Conservation (phyloP, 2,888 invertebrate species). For the Zele albiditarsus region DNA sequence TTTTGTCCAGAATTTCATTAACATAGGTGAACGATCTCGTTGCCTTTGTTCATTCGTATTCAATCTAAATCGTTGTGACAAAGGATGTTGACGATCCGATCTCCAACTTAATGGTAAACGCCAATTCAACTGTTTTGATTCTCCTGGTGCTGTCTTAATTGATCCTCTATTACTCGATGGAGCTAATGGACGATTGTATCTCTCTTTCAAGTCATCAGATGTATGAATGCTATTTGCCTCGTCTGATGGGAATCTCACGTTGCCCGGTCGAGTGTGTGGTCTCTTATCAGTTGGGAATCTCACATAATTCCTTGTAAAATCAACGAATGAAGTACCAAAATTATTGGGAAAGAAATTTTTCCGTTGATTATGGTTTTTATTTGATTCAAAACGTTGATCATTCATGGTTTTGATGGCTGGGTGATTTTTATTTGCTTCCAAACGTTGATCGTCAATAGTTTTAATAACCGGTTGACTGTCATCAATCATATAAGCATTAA, state of each 20-base stretch:
- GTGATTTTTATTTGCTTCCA: not conserved
- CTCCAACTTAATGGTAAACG: conserved; percentile 53
- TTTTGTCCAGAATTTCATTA: conserved; percentile 62
- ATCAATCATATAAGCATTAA: conserved; percentile 6
- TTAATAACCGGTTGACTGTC: conserved; percentile 42
- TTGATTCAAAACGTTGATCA: conserved; percentile 23
- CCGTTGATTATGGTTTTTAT: conserved; percentile 10
- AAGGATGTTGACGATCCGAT: conserved; percentile 48
- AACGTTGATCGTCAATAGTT: conserved; percentile 43
- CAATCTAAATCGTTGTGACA: conserved; percentile 23
- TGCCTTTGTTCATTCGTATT: conserved; percentile 49
- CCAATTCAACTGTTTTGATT: conserved; percentile 56
- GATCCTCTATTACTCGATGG: conserved; percentile 20
- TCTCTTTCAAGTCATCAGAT: conserved; percentile 60
- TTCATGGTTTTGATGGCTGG: conserved; percentile 48
- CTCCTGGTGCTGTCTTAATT: not conserved
- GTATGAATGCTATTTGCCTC: conserved; percentile 67
- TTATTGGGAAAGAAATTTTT: conserved; percentile 24
- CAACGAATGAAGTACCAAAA: not conserved
- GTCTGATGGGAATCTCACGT: conserved; percentile 63
- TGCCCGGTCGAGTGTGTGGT: conserved; percentile 46
- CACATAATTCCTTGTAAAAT: conserved; percentile 49
- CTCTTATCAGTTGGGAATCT: conserved; percentile 56
- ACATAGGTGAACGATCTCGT: conserved; percentile 56
- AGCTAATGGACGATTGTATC: conserved; percentile 50